These are phyloP conservation scores for Phyllopteryx taeniolatus DNA, from an alignment of 2,113 vertebrate genomes.

Conservation along the genomic window DNA sequence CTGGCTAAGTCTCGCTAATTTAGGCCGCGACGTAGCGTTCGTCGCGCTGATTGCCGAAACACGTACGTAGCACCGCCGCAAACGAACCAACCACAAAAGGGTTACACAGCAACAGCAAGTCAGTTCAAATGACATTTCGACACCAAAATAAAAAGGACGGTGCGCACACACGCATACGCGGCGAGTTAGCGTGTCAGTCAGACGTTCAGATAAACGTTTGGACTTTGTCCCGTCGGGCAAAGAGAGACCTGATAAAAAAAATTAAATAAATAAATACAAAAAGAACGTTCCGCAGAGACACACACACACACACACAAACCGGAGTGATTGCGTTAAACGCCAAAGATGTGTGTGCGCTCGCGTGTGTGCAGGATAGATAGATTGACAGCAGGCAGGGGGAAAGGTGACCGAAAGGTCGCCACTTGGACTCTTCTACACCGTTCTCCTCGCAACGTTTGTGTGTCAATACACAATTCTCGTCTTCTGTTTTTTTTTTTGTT, in stretches of 20 bases:
- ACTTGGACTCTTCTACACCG: neutral
- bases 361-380: constrained; percentile 39
- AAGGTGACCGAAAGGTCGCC: constrained; percentile 28
- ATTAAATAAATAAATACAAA: neutral
- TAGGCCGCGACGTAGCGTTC: neutral
- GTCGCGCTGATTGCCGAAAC: neutral
- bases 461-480: neutral
- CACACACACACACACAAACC: constrained; percentile 50
- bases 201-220: constrained; percentile 63
- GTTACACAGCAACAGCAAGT: too few species aligned
- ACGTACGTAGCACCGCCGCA: neutral
- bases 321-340: constrained; percentile 68
- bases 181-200: constrained; percentile 14
- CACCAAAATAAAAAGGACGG: too few species aligned
- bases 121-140: too few species aligned
- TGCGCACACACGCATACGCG: neutral
- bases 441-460: neutral
- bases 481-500: too few species aligned
- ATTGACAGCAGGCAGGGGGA: constrained; percentile 7
- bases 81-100: too few species aligned
- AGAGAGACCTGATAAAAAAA: constrained; percentile 64
- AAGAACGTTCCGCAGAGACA: constrained; percentile 39
- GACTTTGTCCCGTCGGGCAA: constrained; percentile 72
- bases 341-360: constrained; percentile 6
- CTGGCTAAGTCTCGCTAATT: neutral